A percentile compares a stretch with the other conserved stretches of the same genome.
phyloP scores from a whole-genome alignment of 2,113 vertebrate genomes.

The Mola mola region DNA sequence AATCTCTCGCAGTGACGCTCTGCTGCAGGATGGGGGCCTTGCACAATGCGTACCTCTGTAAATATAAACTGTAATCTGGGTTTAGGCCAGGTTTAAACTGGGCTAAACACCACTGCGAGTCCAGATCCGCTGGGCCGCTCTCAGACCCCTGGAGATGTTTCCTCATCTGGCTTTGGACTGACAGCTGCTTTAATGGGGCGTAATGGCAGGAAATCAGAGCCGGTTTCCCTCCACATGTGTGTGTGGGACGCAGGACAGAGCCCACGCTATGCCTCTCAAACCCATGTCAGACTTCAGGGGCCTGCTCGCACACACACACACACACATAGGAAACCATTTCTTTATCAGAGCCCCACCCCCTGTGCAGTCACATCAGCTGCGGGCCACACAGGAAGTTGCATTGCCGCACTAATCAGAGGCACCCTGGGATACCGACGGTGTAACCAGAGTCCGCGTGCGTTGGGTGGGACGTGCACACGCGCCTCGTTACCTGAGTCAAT shows the following conservation, averaged over 20 bases:
- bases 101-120: slow-evolving; percentile 55
- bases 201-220: slow-evolving; percentile 86
- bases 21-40: slow-evolving; percentile 24
- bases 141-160: slow-evolving; percentile 73
- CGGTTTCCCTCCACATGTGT: slow-evolving; percentile 63
- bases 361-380: slow-evolving; percentile 61
- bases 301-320: slow-evolving; percentile 23
- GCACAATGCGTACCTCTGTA: slow-evolving; percentile 51
- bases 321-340: slow-evolving; percentile 32
- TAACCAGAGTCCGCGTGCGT: slow-evolving; percentile 64
- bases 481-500: slow-evolving; percentile 22
- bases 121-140: slow-evolving; percentile 58
- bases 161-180: slow-evolving; percentile 79
- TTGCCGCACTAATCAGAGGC: slow-evolving; percentile 78
- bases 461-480: slow-evolving; percentile 23
- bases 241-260: slow-evolving; percentile 64
- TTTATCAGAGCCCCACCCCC: slow-evolving; percentile 52
- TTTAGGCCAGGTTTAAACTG: slow-evolving; percentile 63
- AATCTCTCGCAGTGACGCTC: slow-evolving; percentile 18
- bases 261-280: slow-evolving; percentile 72
- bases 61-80: slow-evolving; percentile 68
- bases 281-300: slow-evolving; percentile 56
- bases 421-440: slow-evolving; percentile 66
- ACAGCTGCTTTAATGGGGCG: slow-evolving; percentile 82
- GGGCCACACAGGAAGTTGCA: slow-evolving; percentile 81